Base-by-base conservation (phyloP, 2,888 invertebrate species). In the Eupithecia inturbata region DNA sequence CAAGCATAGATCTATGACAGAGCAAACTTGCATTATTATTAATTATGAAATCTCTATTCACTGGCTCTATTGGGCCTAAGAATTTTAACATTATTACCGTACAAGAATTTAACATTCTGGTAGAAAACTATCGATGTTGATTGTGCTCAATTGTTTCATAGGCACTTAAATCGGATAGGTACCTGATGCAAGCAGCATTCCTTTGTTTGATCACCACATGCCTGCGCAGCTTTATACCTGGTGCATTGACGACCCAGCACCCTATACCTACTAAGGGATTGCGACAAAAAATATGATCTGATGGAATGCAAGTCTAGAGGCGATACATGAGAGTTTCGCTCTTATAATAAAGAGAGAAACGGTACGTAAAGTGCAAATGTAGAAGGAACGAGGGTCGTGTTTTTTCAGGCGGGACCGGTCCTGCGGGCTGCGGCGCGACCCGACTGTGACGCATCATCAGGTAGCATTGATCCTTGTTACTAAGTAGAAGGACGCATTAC, bases 391-490 rank as follows among this genome's bases (percentile, higher is more conserved):
- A 57, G 57, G 57, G 57, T 57, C 26, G 22, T 57, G 57, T 57
- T 57, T 12, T 57, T 57, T 57, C 26, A 14, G 26, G 57, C 26
- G 26, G 26, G 57, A 10, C 26, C 22, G 53, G 53, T 22, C 53
- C 68, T 70, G 67, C 22, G 22, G 22, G 1, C 53, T 45, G 45
- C 3, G 49, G 19, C n/a, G n/a, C n/a, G n/a, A n/a, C 53, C 4
- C 10, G 22, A 53, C 22, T 26, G 57, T 26, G 26, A 57, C 39
- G 68, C 41, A 63, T 70, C 62, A 67, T 72, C 75, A 72, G 75
- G 75, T 75, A 75, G 75, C 67, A 26, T 36, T 62, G 31, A 63
- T 70, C 70, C 72, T 67, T 72, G 67, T 63, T 72, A 74, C 74
- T 75, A 26, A 72, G 28, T 49, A 60, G 67, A 67, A 72, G 71